Evolutionary conservation across 2,113 vertebrate species (phyloP).

Genomic region (Prionailurus bengalensis): DNA sequence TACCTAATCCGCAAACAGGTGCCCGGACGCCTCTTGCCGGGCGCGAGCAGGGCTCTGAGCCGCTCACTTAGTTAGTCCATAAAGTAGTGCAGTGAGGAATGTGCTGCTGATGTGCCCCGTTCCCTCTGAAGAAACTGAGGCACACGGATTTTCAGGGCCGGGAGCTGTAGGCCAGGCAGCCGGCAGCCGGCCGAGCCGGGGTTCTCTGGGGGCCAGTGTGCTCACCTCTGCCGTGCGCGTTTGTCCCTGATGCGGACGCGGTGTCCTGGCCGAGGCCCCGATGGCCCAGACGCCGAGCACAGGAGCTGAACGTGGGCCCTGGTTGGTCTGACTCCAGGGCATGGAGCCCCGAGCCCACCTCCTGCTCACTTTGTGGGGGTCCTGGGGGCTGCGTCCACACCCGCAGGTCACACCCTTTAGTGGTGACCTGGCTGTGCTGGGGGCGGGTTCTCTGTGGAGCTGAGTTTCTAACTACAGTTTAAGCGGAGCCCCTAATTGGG

Average conservation of each 20-base stretch:
- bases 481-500: background rate
- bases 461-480: background rate
- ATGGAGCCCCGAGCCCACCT: accelerated
- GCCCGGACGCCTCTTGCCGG: too few species aligned
- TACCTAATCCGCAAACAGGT: background rate
- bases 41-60: background rate
- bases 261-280: too few species aligned
- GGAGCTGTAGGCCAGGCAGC: background rate
- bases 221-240: background rate
- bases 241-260: too few species aligned
- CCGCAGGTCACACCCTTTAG: background rate
- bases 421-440: background rate
- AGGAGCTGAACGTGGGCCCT: background rate
- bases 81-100: too few species aligned
- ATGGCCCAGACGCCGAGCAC: too few species aligned
- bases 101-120: too few species aligned
- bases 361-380: background rate
- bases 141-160: background rate
- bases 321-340: background rate
- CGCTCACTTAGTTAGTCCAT: background rate
- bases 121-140: background rate
- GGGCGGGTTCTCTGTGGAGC: background rate
- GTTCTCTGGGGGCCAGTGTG: background rate
- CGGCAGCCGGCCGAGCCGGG: background rate
- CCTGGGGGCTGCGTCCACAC: background rate